Evolutionary conservation across 2,113 vertebrate genomes (phyloP).

Genomic region (Carassius carassius): DNA sequence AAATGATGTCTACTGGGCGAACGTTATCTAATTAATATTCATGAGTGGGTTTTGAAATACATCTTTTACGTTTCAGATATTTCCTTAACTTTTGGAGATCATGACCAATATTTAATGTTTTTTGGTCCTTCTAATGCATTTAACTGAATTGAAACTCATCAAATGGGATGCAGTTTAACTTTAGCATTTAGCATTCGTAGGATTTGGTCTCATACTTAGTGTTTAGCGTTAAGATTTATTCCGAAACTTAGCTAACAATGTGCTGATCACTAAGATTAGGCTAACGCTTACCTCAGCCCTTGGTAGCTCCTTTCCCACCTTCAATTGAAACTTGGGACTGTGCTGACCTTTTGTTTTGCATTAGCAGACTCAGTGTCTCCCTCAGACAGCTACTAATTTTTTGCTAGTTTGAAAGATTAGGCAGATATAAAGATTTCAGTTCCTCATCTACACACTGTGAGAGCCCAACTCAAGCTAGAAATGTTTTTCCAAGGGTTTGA

Average conservation of each 20-base stretch:
- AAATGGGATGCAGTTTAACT: not conserved
- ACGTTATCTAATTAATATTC: not conserved
- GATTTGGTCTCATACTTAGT: not conserved
- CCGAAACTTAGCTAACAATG: not conserved
- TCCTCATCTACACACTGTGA: conserved; percentile 30
- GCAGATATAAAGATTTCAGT: conserved; percentile 68
- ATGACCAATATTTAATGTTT: not conserved
- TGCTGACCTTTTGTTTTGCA: conserved; percentile 69
- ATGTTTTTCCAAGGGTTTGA: conserved; percentile 55
- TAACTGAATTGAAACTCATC: not conserved
- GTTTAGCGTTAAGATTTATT: not conserved
- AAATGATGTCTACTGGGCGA: not conserved
- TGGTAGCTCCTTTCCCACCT: conserved; percentile 53
- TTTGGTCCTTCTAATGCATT: no score
- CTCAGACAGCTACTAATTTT: conserved; percentile 63
- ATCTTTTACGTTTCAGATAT: not conserved
- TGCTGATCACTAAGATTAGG: not conserved
- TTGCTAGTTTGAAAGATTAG: conserved; percentile 64
- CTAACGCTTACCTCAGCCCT: conserved; percentile 15
- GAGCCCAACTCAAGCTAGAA: conserved; percentile 48
- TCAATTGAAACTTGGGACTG: conserved; percentile 46
- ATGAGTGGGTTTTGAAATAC: not conserved
- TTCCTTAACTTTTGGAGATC: not conserved
- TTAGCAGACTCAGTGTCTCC: conserved; percentile 60
- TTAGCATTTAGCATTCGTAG: not conserved